Conservation (phyloP, 30 jellyfish, hydroid and myxozoan genomes). For the Phacellophora camtschatica region DNA sequence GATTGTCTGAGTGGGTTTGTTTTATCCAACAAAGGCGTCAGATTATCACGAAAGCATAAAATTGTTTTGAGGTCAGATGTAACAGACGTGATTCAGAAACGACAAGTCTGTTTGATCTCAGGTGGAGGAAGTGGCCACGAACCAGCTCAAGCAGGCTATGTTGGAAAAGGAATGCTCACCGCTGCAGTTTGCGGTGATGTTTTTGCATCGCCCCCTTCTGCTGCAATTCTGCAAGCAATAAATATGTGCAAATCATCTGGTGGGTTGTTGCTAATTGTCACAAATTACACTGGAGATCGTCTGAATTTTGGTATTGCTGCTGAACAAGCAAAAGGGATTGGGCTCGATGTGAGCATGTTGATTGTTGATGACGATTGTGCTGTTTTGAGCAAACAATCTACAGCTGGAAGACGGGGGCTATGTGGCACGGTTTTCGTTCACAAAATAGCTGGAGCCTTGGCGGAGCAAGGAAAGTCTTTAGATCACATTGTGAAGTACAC, state of each 20-base stretch:
- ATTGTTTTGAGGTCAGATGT: slow-evolving; percentile 73
- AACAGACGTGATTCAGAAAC: slow-evolving; percentile 19
- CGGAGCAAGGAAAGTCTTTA: slow-evolving; percentile 88
- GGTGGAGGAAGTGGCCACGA: slow-evolving; percentile 99
- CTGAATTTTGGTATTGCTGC: slow-evolving; percentile 96
- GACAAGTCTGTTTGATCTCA: slow-evolving; percentile 81
- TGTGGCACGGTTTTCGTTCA: slow-evolving; percentile 95
- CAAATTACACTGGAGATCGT: slow-evolving; percentile 94
- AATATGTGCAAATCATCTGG: slow-evolving; percentile 72
- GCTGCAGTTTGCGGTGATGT: slow-evolving; percentile 96
- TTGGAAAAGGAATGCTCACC: slow-evolving; percentile 95
- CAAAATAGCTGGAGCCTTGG: slow-evolving; percentile 98
- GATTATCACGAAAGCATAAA: slow-evolving; percentile 41
- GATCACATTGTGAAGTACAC: slow-evolving; percentile 36
- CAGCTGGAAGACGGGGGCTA: slow-evolving; percentile 95
- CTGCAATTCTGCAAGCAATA: slow-evolving; percentile 75
- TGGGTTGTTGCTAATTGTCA: slow-evolving; percentile 89
- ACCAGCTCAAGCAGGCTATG: slow-evolving; percentile 93
- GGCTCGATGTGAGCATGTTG: slow-evolving; percentile 87
- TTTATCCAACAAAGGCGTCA: slow-evolving; percentile 22
- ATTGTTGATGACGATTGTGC: slow-evolving; percentile 98
- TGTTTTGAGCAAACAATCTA: slow-evolving; percentile 63
- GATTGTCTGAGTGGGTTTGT: slow-evolving; percentile 85
- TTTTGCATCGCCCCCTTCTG: slow-evolving; percentile 92
- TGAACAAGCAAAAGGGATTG: slow-evolving; percentile 79